Evolutionary conservation across 2,888 invertebrate genomes (phyloP), one percentile per base, ranked within the genome.

Genomic region (Acronicta leporina): DNA sequence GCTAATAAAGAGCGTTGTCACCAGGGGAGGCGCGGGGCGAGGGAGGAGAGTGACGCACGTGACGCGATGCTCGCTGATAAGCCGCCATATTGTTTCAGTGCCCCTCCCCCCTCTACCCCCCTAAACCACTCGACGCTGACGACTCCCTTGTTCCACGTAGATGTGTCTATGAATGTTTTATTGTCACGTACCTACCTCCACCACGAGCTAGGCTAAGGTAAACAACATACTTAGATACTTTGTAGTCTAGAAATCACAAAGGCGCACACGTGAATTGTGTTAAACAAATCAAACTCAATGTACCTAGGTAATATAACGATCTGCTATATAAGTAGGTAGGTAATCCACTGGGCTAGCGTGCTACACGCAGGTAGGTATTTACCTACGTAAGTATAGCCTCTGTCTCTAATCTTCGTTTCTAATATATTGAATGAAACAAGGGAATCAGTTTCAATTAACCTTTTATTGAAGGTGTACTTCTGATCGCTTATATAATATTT

Each of bases 81-180:
- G 86, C 86, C 81, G 91, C 92, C 93, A 92, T 92, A 81, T 92
- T 92, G 91, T 89, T 91, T 90, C 90, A 89, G 87, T 58, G 30
- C 60, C 57, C 51, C 70, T 42, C 55, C 57, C 65, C 53, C 63
- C 65, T 64, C 64, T 62, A 13, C 65, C 54, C 76, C n/a, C 54
- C 53, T 58, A 61, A 72, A 43, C 71, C 56, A 54, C 70, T 48
- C 60, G 65, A 64, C 63, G 59, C 69, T 70, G 76, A 41, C 73
- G 49, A 81, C 76, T 82, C 74, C 61, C 46, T 59, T 47, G 10
- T 27, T 50, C 44, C 45, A 43, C 33, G 55, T 40, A 38, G 42
- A 33, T 63, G 43, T 56, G 30, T 13, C 38, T 63, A 74, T 69
- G 60, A 70, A 58, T 51, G 63, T 63, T 46, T 35, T n/a, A 44